Conservation (phyloP, 2,797 vertebrate genomes). For the Poecilia wingei region DNA sequence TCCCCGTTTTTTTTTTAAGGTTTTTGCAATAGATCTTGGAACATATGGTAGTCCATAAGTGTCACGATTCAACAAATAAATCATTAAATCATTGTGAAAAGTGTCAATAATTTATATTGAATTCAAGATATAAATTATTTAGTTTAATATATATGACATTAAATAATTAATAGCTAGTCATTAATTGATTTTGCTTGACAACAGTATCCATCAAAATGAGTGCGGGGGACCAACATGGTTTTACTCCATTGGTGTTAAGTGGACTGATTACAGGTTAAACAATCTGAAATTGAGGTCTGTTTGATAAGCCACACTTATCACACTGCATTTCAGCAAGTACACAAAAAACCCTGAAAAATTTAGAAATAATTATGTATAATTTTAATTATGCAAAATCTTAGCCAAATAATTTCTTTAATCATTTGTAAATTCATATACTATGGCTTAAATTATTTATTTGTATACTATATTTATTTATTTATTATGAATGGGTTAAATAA, state of each 20-base stretch:
- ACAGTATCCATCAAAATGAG: background rate
- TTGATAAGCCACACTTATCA: background rate
- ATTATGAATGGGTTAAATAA: background rate
- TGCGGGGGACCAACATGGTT: background rate
- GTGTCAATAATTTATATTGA: background rate
- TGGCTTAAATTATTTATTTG: background rate
- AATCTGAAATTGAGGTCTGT: background rate
- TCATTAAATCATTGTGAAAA: background rate
- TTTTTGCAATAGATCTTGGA: constrained; percentile 6
- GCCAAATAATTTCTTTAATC: background rate
- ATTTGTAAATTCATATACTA: background rate
- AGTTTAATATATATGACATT: background rate
- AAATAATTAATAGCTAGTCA: background rate
- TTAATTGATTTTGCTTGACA: background rate
- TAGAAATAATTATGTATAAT: background rate
- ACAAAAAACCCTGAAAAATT: background rate
- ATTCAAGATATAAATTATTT: background rate
- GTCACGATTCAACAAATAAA: background rate
- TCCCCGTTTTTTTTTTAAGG: background rate
- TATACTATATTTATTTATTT: background rate
- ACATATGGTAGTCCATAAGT: constrained; percentile 13
- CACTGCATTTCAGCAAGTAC: background rate
- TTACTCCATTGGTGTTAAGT: background rate
- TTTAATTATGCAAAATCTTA: background rate
- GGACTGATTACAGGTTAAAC: background rate